These are phyloP conservation scores for Zaprionus kolodkinae DNA, from an alignment of 1,140 invertebrate species.

Conservation along the genomic window DNA sequence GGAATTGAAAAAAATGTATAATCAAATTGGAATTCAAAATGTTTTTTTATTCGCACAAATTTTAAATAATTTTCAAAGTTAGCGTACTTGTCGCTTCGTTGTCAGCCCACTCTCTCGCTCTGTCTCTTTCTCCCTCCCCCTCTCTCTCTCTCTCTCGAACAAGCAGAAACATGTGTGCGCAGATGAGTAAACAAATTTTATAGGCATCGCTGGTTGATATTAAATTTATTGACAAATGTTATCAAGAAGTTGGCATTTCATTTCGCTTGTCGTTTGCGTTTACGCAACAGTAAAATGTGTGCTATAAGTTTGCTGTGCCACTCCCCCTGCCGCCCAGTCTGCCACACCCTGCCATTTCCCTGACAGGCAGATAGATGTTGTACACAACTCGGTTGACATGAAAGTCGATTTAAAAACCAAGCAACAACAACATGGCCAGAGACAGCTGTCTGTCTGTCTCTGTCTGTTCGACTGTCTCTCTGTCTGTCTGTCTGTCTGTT, in stretches of 20 bases:
- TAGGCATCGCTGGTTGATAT: constrained; percentile 60
- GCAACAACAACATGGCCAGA: constrained; percentile 57
- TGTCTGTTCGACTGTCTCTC: constrained; percentile 1
- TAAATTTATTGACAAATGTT: constrained; percentile 81
- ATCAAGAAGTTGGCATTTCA: constrained; percentile 75
- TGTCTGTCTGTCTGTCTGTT: constrained; percentile 30
- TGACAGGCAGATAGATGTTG: constrained; percentile 49
- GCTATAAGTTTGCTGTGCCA: constrained; percentile 30
- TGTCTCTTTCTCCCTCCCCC: no score
- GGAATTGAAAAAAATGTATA: background rate
- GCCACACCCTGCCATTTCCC: background rate
- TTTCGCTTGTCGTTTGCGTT: constrained; percentile 73
- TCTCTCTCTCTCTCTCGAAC: background rate
- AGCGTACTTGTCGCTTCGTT: background rate
- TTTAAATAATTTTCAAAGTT: background rate
- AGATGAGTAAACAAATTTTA: constrained; percentile 38
- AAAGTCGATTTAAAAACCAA: constrained; percentile 80
- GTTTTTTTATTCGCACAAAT: background rate
- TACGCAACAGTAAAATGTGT: constrained; percentile 77
- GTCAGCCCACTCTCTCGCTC: constrained; percentile 22
- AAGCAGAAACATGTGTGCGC: constrained; percentile 10
- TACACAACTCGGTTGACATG: constrained; percentile 78
- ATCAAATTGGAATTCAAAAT: background rate
- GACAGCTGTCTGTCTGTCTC: constrained; percentile 57
- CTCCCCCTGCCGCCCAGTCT: background rate